A percentile compares a stretch with the other conserved stretches of the same genome.
These are phyloP conservation scores for Ctena decussata DNA, from an alignment of 2,888 invertebrate species.

Conservation along the genomic window DNA sequence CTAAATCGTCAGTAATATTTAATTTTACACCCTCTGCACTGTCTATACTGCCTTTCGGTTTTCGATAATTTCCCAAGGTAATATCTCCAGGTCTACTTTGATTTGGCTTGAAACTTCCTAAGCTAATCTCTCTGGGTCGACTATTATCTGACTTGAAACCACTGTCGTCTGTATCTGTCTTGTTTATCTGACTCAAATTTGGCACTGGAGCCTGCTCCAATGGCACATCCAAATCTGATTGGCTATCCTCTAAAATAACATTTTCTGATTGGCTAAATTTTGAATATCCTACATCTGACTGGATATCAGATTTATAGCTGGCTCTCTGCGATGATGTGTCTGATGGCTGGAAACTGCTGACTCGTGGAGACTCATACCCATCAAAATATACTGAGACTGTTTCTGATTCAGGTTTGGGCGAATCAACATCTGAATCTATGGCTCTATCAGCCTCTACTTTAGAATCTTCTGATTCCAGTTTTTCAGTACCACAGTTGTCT, in stretches of 20 bases:
- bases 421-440: conserved; percentile 53
- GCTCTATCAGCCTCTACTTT: conserved; percentile 63
- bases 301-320: conserved; percentile 39
- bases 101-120: conserved; percentile 34
- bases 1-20: not conserved
- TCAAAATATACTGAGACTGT: conserved; percentile 50
- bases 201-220: conserved; percentile 53
- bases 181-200: not conserved
- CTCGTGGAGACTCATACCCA: conserved; percentile 64
- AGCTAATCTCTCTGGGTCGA: conserved; percentile 17
- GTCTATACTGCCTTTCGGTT: conserved; percentile 55
- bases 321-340: conserved; percentile 34
- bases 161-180: not conserved
- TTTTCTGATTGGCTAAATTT: conserved; percentile 36
- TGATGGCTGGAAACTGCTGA: conserved; percentile 60
- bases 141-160: not conserved
- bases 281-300: conserved; percentile 34
- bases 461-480: conserved; percentile 63
- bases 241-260: conserved; percentile 38
- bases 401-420: conserved; percentile 49
- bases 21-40: not conserved
- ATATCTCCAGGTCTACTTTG: conserved; percentile 3
- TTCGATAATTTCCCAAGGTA: conserved; percentile 47
- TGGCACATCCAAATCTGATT: conserved; percentile 56
- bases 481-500: conserved; percentile 60